Base-by-base conservation (phyloP, 2,797 vertebrate species). In the Microctenopoma stevenorrisi region DNA sequence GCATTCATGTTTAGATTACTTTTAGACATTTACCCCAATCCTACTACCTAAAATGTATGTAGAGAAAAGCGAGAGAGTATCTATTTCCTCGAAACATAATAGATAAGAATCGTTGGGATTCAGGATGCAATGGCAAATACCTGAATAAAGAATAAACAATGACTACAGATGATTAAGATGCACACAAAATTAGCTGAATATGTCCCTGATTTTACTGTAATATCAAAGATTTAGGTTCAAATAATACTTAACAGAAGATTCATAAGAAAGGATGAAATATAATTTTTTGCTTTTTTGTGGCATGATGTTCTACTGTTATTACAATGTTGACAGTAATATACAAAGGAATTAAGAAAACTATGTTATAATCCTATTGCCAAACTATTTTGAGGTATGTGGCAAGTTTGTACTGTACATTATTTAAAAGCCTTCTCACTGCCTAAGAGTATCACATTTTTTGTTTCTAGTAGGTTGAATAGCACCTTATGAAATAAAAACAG, bases 361-460 rank as follows among this genome's bases (percentile, higher is more conserved):
- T 93, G 89, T 95, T 92, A 87, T 92, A 89, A 93, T 95, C 94
- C 95, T 97, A 97, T 96, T 98, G 97, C 96, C 96, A 96, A 96
- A 94, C 95, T 96, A 96, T 95, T 96, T 95, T 99, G 98, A 99
- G 98, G 98, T 99, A 99, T 97, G 96, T 96, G 95, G 95, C 94
- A 95, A 95, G 92, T 96, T 96, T 95, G 94, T 94, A 95, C 94
- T 95, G 93, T 96, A 95, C 94, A 94, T 95, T 94, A 95, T 95
- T 96, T 94, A 95, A 95, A 94, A 94, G 91, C 93, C 91, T 94
- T 92, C 84, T 93, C 85, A 90, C 91, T 93, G 88, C 89, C 89
- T 87, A 91, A 90, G 74, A 94, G 93, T 96, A 96, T 98, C 96
- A 97, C 96, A 96, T 96, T 95, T 94, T 95, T 94, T 92, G 89